Conservation (phyloP, 1,140 invertebrate species). For the Danaus melanippus region DNA sequence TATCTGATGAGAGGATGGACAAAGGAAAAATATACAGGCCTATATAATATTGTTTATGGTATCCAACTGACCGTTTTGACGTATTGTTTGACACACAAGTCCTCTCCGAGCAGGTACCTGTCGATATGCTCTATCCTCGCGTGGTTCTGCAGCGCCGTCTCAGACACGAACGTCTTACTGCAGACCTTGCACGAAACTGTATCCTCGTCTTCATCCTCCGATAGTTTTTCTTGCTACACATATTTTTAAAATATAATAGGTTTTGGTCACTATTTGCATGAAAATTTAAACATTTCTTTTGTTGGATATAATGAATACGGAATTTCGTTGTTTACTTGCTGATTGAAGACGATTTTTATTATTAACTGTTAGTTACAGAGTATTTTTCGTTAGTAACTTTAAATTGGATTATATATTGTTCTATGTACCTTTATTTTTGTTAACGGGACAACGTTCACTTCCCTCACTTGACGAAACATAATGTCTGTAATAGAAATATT, state of each 20-base stretch:
- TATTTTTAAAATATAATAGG: background rate
- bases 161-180: slow-evolving; percentile 35
- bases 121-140: slow-evolving; percentile 43
- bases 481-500: slow-evolving; percentile 6
- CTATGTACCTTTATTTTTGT: slow-evolving; percentile 13
- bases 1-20: no score
- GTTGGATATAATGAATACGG: no score
- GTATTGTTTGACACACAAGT: slow-evolving; percentile 17
- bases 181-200: slow-evolving; percentile 36
- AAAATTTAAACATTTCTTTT: background rate
- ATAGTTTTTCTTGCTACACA: slow-evolving; percentile 32
- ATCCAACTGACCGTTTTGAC: slow-evolving; percentile 8
- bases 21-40: no score
- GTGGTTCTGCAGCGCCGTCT: slow-evolving; percentile 42
- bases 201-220: slow-evolving; percentile 34
- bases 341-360: no score
- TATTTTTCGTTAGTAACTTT: no score
- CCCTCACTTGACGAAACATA: slow-evolving; percentile 11
- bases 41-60: no score
- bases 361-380: no score
- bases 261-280: background rate
- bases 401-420: background rate
- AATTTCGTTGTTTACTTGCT: no score
- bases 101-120: slow-evolving; percentile 29
- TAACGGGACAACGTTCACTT: slow-evolving; percentile 15